Evolutionary conservation across 2,888 invertebrate species (phyloP), one percentile per base, ranked within the genome.

Genomic region (Latrodectus elegans): DNA sequence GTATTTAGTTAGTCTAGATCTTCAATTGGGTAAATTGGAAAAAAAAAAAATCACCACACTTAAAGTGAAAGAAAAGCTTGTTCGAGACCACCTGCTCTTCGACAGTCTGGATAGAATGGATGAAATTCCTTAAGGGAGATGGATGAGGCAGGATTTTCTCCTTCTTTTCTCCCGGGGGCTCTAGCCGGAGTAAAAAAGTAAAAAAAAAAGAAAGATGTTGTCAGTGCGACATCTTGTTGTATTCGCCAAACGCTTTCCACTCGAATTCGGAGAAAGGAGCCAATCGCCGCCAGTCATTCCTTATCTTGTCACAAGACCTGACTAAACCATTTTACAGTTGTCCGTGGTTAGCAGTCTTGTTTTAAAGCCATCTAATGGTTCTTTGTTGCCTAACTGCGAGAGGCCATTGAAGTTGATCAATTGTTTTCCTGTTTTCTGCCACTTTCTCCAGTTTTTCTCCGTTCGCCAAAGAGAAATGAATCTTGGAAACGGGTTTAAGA

Each of bases 81-180:
- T 22, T 10, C 53, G 22, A 73, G 71, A 86, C 71, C 86, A 86
- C 86, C 86, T 86, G 86, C 86, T 86, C 86, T 65, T 67, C 60
- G 60, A 52, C 49, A 67, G 73, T 38, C 15, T 9, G 53, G 81
- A 76, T 65, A 65, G 74, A 67, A 84, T 72, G 78, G 85, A 79
- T 85, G 85, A 81, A 86, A 86, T 81, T 80, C 80, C 86, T 86
- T 80, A 76, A 72, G 81, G 76, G 76, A 86, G 80, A 86, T 81
- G 72, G 86, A 86, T 86, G 86, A 81, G 80, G 75, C 26, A 72
- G 81, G 85, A 76, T 65, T 87, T 86, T 79, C 80, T 68, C 75
- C 68, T 79, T 76, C 64, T 68, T 67, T 80, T 85, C 65, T 70
- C 76, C 71, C 72, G 67, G 53, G 86, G 81, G 71, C 52, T 60